phyloP scores from a whole-genome alignment of 2,888 invertebrate species.

The Trachelus troglodyta region DNA sequence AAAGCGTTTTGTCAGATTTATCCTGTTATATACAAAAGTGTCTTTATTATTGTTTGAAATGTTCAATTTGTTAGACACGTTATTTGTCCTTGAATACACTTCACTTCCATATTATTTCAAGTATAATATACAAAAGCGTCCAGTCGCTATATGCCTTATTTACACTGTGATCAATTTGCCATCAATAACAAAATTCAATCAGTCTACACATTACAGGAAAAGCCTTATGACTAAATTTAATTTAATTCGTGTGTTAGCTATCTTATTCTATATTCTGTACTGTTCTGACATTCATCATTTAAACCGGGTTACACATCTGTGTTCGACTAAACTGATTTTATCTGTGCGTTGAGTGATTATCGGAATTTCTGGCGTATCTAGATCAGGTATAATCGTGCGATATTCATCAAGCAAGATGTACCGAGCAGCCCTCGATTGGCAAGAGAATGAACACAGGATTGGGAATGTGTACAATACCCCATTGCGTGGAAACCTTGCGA shows the following conservation, averaged over 20 bases:
- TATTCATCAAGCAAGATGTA: conserved; percentile 28
- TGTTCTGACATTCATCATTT: not conserved
- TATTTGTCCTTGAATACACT: not conserved
- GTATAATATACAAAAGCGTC: no score
- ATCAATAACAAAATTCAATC: not conserved
- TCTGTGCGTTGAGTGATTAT: not conserved
- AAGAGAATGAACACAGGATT: conserved; percentile 9
- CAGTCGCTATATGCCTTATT: not conserved
- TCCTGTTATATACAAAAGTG: not conserved
- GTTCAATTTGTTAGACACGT: not conserved
- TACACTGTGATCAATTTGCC: not conserved
- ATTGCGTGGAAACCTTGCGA: conserved; percentile 30
- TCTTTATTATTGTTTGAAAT: not conserved
- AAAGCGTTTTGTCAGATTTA: not conserved
- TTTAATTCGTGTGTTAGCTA: not conserved
- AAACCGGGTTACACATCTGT: not conserved
- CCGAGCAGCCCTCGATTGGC: conserved; percentile 28
- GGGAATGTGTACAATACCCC: conserved; percentile 32
- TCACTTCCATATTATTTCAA: no score
- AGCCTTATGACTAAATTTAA: not conserved
- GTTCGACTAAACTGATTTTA: not conserved
- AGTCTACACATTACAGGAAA: not conserved
- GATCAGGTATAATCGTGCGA: not conserved
- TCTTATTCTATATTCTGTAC: not conserved
- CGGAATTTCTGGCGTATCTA: not conserved